Base-by-base conservation (phyloP, 2,797 vertebrate genomes). In the Salmo trutta region DNA sequence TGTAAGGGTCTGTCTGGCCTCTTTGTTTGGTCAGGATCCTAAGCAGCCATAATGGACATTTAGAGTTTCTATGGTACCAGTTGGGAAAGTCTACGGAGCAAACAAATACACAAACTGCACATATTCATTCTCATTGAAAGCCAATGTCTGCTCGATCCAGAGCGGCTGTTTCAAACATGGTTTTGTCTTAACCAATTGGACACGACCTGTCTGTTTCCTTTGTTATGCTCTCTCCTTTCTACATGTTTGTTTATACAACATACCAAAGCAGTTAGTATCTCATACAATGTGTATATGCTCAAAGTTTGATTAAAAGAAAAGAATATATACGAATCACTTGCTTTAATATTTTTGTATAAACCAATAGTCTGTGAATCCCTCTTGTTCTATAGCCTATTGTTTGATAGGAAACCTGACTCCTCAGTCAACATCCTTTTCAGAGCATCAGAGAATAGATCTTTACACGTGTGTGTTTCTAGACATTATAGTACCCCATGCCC, bases 361-460 rank as follows among this genome's bases (percentile, higher is more conserved):
- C 33, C 21, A 29, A 36, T n/a, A 17, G 27, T 53, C 51, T 77
- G 66, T 74, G 78, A 82, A 83, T 66, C 77, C 79, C 68, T 29
- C 15, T 36, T 7, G 67, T 71, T 67, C 78, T 53, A 27, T 33
- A 36, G 41, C 66, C 82, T 74, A 80, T 90, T 89, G 88, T 90
- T 82, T 81, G 67, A 88, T 84, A 84, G 89, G 89, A 90, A 89
- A 86, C 76, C 65, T 78, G 76, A 85, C 74, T 16, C 76, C 82
- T 78, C 70, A 12, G 85, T 88, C 85, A 83, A 89, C 90, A 90
- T 91, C 90, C 87, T 90, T 82, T 87, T 5, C 1, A 47, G 77
- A 84, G 36, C 85, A 78, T 88, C 84, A 87, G 89, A 86, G 91
- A 89, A 86, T 71, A 76, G 71, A 74, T 81, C 64, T 83, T 82